Evolutionary conservation across 92 coral and sea anemone genomes (phyloP), one percentile per base, ranked within the genome.

Genomic region (Meandrina meandrites): DNA sequence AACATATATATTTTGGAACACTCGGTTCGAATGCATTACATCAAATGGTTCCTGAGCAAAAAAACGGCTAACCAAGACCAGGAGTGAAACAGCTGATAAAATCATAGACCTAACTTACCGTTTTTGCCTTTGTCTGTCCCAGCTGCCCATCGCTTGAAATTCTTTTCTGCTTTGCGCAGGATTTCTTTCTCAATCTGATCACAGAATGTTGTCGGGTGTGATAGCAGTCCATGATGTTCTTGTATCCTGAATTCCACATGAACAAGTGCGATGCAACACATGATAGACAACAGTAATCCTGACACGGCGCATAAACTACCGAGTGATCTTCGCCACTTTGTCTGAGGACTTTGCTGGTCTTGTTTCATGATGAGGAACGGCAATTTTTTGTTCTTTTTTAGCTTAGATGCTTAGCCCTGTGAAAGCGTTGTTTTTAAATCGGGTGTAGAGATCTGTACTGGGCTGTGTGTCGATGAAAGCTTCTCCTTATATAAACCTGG

Each of bases 131-230:
- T 50, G 30, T 42, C 31, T 75, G 18, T 42, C 18, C 0, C 30
- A 45, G 47, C 79, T 75, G 30, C 56, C 79, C 79, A 37, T 18
- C 19, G 28, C 18, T 37, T 75, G 56, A 40, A 75, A 37, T 75
- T 75, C 27, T 75, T 11, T 7, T 42, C 30, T 37, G 42, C 53
- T 75, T 75, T 75, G n/a, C 79, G 80, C 35, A 81, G 62, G 48
- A 81, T 81, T 68, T 81, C 31, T 28, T 19, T 34, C 32, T 68
- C 64, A 37, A 81, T 67, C 78, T 81, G 15, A 81, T 67, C 78
- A 30, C 28, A 81, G 18, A 77, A 24, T 77, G 60, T 42, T 22
- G 60, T 76, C 32, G 32, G 51, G 64, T 50, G 64, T 50, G 86
- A 76, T 19, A 73, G 31, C 75, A 87, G 30, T 31, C 74, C 48